A percentile compares a stretch with the other conserved stretches of the same genome.
These are phyloP conservation scores for Dasypogon diadema DNA, from an alignment of 2,888 invertebrate genomes.

Conservation along the genomic window DNA sequence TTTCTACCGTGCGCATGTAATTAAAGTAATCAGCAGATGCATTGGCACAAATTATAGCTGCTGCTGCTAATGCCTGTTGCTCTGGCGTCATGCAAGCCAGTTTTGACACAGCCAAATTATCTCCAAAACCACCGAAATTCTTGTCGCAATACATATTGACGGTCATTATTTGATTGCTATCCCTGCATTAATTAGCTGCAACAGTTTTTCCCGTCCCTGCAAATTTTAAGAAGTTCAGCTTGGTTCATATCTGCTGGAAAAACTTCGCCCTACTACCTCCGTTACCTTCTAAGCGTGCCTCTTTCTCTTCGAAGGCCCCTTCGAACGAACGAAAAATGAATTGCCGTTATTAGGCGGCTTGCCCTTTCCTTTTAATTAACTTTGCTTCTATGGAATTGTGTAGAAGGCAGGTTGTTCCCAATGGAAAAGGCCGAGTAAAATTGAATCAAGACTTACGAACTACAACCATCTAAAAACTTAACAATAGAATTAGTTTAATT, in stretches of 20 bases:
- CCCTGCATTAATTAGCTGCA: too few species aligned
- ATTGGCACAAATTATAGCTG: constrained; percentile 9
- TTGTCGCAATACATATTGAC: constrained; percentile 15
- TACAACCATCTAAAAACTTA: neutral
- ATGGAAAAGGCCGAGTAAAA: neutral
- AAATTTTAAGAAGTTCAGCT: neutral
- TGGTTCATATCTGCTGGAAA: too few species aligned
- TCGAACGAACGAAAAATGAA: too few species aligned
- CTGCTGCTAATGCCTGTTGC: constrained; percentile 12
- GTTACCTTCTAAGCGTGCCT: too few species aligned
- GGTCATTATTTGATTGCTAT: neutral
- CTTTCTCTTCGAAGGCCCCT: too few species aligned
- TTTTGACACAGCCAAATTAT: neutral
- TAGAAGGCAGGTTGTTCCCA: neutral
- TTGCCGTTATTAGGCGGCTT: too few species aligned
- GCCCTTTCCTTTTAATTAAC: too few species aligned
- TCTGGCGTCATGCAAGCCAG: neutral
- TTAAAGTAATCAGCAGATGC: constrained; percentile 1
- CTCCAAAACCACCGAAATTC: neutral
- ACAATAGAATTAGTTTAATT: neutral
- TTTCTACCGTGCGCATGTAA: neutral
- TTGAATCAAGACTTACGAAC: neutral
- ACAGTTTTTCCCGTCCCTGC: too few species aligned
- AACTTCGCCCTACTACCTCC: too few species aligned
- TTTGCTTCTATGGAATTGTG: too few species aligned